A percentile compares a stretch with the other conserved stretches of the same genome.
Conservation (phyloP, 2,113 vertebrate genomes). For the Rhipidura dahli region DNA sequence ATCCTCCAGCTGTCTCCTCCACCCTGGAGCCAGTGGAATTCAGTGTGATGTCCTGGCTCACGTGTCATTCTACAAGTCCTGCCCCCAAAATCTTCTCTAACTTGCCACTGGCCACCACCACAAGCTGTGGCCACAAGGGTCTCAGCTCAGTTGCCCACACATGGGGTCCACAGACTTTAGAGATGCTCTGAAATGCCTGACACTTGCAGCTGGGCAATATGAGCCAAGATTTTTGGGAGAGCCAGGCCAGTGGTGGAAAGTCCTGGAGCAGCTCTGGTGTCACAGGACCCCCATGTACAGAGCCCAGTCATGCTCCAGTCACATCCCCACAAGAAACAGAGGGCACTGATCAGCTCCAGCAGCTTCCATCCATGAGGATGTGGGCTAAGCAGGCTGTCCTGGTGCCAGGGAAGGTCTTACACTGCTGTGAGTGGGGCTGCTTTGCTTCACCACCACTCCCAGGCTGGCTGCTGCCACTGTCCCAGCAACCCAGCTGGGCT, state of each 20-base stretch:
- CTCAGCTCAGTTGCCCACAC: not conserved
- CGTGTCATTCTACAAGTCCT: not conserved
- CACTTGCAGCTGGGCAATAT: not conserved
- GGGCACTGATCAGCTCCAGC: not conserved
- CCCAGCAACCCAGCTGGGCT: not conserved
- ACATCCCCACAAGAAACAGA: not conserved
- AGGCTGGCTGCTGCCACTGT: not conserved
- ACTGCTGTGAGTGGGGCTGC: not conserved
- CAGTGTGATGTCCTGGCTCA: rapidly evolving
- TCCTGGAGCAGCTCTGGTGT: not conserved
- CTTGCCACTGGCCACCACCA: not conserved
- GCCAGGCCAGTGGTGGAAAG: not conserved
- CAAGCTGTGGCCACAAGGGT: not conserved
- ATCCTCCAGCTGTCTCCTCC: not conserved
- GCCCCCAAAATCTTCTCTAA: not conserved
- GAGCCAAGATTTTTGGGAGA: not conserved
- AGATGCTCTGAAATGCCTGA: not conserved
- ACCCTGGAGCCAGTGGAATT: not conserved
- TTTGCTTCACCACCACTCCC: not conserved
- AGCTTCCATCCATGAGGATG: not conserved
- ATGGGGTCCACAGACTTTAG: not conserved
- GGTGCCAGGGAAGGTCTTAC: not conserved
- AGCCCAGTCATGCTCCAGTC: not conserved
- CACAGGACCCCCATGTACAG: not conserved
- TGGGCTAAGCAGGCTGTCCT: not conserved